Base-by-base conservation (phyloP, 2,797 vertebrate genomes). In the Spondyliosoma cantharus region DNA sequence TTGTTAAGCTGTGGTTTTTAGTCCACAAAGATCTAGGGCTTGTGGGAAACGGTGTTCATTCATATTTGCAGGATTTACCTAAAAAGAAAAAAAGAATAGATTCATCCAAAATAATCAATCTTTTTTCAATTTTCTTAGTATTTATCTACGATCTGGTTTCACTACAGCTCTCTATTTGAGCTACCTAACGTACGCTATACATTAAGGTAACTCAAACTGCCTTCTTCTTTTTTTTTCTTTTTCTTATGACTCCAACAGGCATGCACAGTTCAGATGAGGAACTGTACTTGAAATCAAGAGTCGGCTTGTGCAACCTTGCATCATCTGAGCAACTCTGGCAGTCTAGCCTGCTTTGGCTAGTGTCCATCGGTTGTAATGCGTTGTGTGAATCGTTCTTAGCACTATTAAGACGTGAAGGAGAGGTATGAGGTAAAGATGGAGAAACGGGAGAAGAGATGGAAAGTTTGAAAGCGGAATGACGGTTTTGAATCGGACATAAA, bases 321-420 rank as follows among this genome's bases (percentile, higher is more conserved):
- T 80, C 56, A 70, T 79, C 24, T 27, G 42, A 65, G 74, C 13
- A 45, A 22, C 17, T 59, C n/a, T 68, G 52, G 54, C 48, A 19
- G 5, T n/a, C 22, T 0, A n/a, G 25, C 29, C 14, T 29, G 19
- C 17, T 77, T 8, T 45, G 24, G 27, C 29, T 59, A 4, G 0
- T 0, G 3, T 42, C 45, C 64, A 60, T 2, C 43, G 43, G 58
- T 11, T 17, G 32, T 9, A 22, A 16, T 16, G 7, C 22, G 1
- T 29, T 42, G 0, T 49, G 16, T 65, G 59, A 24, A 17, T 71
- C 50, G 66, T 19, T 17, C 15, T 54, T 56, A 49, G 50, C 27
- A 5, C 16, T 9, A 1, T 43, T 32, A 19, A 52, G 37, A 11
- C 9, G 49, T 17, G 52, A 48, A 58, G 32, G 43, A 32, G 60